Evolutionary conservation across 1,140 invertebrate species (phyloP).

Genomic region (Eueides isabella): DNA sequence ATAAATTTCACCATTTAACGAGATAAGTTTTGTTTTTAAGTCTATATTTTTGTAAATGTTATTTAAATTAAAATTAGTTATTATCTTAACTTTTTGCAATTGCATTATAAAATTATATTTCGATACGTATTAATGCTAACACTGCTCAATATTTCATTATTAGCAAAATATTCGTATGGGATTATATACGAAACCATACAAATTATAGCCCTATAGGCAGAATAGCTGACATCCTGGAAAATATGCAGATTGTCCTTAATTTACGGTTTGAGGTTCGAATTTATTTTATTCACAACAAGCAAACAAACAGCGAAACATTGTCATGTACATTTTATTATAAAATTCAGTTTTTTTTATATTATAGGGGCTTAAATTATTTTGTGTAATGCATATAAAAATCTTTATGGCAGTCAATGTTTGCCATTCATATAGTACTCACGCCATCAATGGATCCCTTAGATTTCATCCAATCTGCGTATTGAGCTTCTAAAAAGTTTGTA

Average conservation of each 20-base stretch:
- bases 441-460: constrained; percentile 58
- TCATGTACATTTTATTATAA: not conserved
- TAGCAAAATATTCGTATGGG: no score
- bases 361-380: not conserved
- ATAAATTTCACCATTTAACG: not conserved
- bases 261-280: not conserved
- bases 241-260: not conserved
- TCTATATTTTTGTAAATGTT: not conserved
- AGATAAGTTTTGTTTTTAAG: not conserved
- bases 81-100: no score
- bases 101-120: no score
- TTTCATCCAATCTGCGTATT: constrained; percentile 70
- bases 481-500: constrained; percentile 69
- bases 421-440: constrained; percentile 44
- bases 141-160: no score
- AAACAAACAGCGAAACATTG: not conserved
- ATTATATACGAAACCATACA: no score
- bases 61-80: not conserved
- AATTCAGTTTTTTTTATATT: not conserved
- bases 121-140: no score
- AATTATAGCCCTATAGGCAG: not conserved
- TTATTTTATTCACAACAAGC: not conserved
- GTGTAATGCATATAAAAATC: not conserved
- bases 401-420: not conserved
- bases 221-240: not conserved